phyloP scores from a whole-genome alignment of 2,113 vertebrate genomes.

The Rhinopithecus roxellana region DNA sequence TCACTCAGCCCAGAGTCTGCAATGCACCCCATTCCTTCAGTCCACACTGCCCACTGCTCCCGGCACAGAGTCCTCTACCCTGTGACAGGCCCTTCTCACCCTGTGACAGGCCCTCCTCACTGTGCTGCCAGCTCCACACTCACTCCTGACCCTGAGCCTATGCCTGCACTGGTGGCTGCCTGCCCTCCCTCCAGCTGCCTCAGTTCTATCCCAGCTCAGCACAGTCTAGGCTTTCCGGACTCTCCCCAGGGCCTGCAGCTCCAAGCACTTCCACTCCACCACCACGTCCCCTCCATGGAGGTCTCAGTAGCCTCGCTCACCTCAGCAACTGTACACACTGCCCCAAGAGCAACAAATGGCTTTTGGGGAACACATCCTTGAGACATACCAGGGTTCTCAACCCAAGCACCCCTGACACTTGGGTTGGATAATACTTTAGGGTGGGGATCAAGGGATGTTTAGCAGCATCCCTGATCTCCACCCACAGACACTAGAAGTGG shows the following conservation, averaged over 20 bases:
- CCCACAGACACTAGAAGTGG: neutral
- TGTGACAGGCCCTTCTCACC: too few species aligned
- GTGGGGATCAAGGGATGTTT: too few species aligned
- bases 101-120: too few species aligned
- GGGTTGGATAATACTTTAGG: too few species aligned
- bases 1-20: neutral
- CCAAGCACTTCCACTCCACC: neutral
- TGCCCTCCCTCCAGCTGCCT: neutral
- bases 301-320: neutral
- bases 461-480: neutral
- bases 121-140: neutral
- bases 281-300: neutral
- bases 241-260: neutral
- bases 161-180: rapidly evolving
- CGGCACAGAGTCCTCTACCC: neutral
- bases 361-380: neutral
- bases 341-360: neutral
- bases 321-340: neutral
- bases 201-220: rapidly evolving
- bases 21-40: rapidly evolving
- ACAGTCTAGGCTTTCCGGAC: neutral
- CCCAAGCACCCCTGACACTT: neutral
- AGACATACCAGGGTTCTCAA: neutral
- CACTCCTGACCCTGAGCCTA: neutral
- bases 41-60: neutral